Conservation (phyloP, 1,140 invertebrate species). For the Neelides sp. region DNA sequence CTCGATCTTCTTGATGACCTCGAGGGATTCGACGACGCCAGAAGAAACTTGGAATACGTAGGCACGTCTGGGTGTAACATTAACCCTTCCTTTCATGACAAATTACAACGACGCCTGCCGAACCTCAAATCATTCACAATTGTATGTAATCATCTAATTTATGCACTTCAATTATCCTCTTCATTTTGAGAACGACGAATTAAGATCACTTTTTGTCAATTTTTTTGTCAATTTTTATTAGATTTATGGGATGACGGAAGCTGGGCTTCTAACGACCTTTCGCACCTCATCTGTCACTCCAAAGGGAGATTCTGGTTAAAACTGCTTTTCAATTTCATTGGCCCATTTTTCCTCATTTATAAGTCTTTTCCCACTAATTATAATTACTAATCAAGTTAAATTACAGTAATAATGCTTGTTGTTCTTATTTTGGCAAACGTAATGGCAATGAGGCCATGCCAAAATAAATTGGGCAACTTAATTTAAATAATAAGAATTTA, state of each 20-base stretch:
- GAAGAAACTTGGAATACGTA: background rate
- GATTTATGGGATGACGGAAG: conserved; percentile 25
- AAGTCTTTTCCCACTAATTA: no score
- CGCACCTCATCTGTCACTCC: background rate
- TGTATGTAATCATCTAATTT: background rate
- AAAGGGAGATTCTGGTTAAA: background rate
- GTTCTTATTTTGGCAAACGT: no score
- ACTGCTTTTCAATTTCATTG: background rate
- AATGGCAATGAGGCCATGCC: no score
- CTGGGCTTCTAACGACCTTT: conserved; percentile 9
- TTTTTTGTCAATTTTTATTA: background rate
- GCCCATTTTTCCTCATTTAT: background rate
- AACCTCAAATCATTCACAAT: conserved; percentile 4
- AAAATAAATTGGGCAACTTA: no score
- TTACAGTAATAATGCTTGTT: no score
- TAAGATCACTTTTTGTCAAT: background rate
- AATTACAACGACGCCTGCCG: background rate
- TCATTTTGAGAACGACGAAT: background rate
- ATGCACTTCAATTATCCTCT: background rate
- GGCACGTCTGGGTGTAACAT: conserved; percentile 8
- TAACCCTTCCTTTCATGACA: conserved; percentile 1
- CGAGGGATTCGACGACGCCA: background rate
- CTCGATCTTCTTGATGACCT: conserved; percentile 5
- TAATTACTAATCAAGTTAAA: no score
- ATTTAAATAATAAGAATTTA: no score